phyloP scores from a whole-genome alignment of 2,888 invertebrate species.

The Graphium colonna region DNA sequence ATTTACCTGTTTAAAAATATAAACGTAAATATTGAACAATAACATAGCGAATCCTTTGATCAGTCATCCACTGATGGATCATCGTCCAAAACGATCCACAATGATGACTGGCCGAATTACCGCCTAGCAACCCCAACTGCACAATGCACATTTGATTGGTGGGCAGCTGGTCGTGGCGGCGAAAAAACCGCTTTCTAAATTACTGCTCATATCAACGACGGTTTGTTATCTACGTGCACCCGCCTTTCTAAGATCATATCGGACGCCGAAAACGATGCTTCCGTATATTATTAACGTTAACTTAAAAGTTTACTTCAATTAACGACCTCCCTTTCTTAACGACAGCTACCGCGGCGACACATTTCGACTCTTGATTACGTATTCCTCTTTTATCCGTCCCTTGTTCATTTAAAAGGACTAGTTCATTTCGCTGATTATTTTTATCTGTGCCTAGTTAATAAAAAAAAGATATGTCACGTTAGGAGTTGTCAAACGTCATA shows the following conservation, averaged over 20 bases:
- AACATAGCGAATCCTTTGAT: conserved; percentile 14
- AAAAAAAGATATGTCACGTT: no score
- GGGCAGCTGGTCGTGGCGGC: conserved; percentile 68
- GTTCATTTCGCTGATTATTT: no score
- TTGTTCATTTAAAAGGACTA: no score
- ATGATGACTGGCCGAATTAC: conserved; percentile 64
- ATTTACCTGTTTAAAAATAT: no score
- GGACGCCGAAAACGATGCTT: conserved; percentile 47
- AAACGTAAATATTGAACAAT: conserved; percentile 14
- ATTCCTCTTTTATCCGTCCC: conserved; percentile 1
- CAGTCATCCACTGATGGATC: conserved; percentile 29
- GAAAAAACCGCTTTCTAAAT: conserved; percentile 74
- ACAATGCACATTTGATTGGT: conserved; percentile 70
- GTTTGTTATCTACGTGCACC: conserved; percentile 47
- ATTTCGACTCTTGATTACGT: conserved; percentile 16
- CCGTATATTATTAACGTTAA: conserved; percentile 49
- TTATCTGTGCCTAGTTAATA: background rate
- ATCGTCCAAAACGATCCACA: conserved; percentile 38
- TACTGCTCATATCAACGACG: conserved; percentile 55
- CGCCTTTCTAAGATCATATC: conserved; percentile 64
- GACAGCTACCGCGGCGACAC: conserved; percentile 10
- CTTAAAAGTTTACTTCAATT: conserved; percentile 27
- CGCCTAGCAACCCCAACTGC: conserved; percentile 55
- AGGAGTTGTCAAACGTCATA: no score
- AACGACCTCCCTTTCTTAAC: conserved; percentile 22